Base-by-base conservation (phyloP, 2,797 vertebrate species). In the Borostomias antarcticus region DNA sequence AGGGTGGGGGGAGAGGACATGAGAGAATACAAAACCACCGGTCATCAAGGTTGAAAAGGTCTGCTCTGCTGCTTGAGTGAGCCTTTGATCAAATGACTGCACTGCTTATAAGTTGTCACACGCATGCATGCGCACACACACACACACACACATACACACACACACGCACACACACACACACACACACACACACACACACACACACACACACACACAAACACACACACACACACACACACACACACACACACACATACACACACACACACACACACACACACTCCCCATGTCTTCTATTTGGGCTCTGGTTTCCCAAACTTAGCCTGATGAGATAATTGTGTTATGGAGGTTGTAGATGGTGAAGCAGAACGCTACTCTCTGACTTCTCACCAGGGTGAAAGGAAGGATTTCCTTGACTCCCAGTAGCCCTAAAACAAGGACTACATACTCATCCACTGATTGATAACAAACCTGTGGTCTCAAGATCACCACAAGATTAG, bases 301-400 rank as follows among this genome's bases (percentile, higher is more conserved):
- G 63, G 64, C 48, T 79, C 59, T 76, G n/a, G n/a, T n/a, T n/a
- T n/a, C n/a, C n/a, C n/a, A n/a, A n/a, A n/a, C n/a, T n/a, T n/a
- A n/a, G n/a, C 66, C 75, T 81, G 81, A 84, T 81, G 67, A 83
- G 77, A 58, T 13, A 40, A 76, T 79, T 65, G 64, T 84, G 77
- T 77, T 75, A 57, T 74, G 75, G 65, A 77, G 64, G 71, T 68
- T 68, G 72, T 62, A 76, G 72, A 70, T 58, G 77, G 64, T 80
- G 75, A 84, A 74, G 71, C 68, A 64, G 58, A 45, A 51, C 70
- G 69, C 37, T 76, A 47, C 11, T 59, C 66, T 66, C 79, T 64
- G 68, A 65, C 66, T 66, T 51, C 47, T 58, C 26, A 0, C n/a
- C 0, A 11, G 56, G 69, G 35, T 7, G 19, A 21, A 6, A 21